Percentiles rank a stretch among this genome's conserved stretches.
phyloP scores from a whole-genome alignment of 2,797 vertebrate species.

The Rhabdophis nuchalis region DNA sequence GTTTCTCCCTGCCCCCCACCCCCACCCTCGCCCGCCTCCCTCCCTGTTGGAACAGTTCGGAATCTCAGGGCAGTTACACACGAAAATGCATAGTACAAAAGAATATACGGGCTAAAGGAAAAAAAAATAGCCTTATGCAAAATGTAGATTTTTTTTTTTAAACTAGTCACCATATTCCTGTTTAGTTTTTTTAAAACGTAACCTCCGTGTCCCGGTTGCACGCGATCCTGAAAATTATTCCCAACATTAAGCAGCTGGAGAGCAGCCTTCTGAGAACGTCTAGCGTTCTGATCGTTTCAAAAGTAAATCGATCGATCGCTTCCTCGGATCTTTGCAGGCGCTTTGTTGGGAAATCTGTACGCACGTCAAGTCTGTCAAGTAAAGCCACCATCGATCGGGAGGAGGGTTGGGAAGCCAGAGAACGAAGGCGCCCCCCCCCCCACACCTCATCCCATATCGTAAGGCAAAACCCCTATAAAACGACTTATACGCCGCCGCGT shows the following conservation, averaged over 20 bases:
- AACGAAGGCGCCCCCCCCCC: neutral
- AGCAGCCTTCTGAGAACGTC: neutral
- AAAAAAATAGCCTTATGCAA: neutral
- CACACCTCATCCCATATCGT: too few species aligned
- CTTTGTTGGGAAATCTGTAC: neutral
- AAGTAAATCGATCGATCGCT: neutral
- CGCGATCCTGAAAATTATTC: neutral
- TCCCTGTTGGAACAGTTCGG: neutral
- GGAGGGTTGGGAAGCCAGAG: neutral
- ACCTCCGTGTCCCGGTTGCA: neutral
- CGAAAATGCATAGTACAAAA: neutral
- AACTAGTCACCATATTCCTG: neutral
- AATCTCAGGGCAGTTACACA: neutral
- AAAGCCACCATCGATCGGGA: too few species aligned
- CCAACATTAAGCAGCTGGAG: neutral
- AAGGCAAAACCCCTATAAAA: neutral
- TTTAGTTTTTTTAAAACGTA: neutral
- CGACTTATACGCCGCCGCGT: neutral
- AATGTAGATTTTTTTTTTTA: neutral
- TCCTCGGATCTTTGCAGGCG: too few species aligned
- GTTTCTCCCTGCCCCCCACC: rapidly evolving
- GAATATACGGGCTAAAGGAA: neutral
- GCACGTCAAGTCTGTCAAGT: neutral
- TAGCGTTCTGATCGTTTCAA: neutral
- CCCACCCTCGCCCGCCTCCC: rapidly evolving